phyloP scores from a whole-genome alignment of 2,113 vertebrate species.

The Calyptomena viridis region DNA sequence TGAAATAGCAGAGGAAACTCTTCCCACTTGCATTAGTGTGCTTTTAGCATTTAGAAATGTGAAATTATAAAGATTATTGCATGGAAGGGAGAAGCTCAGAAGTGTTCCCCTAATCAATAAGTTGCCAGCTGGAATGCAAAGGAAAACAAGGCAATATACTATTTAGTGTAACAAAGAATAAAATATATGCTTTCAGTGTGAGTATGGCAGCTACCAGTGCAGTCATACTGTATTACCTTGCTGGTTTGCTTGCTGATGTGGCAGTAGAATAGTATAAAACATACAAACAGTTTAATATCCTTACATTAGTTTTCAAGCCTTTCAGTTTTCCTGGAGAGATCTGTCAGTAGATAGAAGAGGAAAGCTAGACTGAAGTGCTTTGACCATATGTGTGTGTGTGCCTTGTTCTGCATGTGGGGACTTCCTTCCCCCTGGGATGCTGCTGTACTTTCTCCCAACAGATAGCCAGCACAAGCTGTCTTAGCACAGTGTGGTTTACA shows the following conservation, averaged over 20 bases:
- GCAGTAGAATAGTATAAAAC: not conserved
- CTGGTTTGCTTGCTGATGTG: not conserved
- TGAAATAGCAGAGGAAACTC: slow-evolving; percentile 45
- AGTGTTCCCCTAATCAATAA: slow-evolving; percentile 20
- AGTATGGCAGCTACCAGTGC: not conserved
- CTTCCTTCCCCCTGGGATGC: not conserved
- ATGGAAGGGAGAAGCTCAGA: not conserved
- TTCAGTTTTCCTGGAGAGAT: not conserved
- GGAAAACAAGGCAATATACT: not conserved
- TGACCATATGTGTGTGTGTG: rapidly evolving
- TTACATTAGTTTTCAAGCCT: not conserved
- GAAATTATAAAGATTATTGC: slow-evolving; percentile 43
- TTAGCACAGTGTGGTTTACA: not conserved
- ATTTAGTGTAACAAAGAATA: slow-evolving; percentile 4
- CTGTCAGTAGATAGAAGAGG: not conserved
- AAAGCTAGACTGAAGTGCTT: not conserved
- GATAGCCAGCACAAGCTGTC: not conserved
- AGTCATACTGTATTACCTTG: not conserved
- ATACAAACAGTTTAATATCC: not conserved
- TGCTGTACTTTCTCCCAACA: not conserved
- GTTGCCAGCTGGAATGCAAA: slow-evolving; percentile 2
- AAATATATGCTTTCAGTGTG: not conserved
- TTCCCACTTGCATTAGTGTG: slow-evolving; percentile 24
- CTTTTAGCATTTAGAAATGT: slow-evolving; percentile 43
- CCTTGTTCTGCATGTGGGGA: not conserved